phyloP scores from a whole-genome alignment of 2,888 invertebrate species.

The Flabesymbios commensalis region DNA sequence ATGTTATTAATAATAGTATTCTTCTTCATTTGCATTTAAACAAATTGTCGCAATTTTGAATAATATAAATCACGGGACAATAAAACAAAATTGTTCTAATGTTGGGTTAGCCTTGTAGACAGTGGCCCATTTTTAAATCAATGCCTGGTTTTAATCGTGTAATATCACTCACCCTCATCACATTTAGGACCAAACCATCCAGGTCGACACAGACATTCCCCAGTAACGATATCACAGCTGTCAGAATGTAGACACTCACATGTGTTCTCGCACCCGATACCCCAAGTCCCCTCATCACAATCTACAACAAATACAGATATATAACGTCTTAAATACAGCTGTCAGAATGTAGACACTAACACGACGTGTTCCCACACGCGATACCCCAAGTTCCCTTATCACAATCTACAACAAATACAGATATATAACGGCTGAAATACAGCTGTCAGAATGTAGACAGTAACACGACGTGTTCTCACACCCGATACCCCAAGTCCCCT shows the following conservation, averaged over 20 bases:
- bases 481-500: conserved; percentile 74
- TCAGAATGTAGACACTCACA: conserved; percentile 87
- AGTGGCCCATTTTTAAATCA: too few species aligned
- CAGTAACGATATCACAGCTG: conserved; percentile 57
- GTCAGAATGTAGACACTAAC: conserved; percentile 83
- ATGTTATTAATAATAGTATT: too few species aligned
- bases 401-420: conserved; percentile 24
- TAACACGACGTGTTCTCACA: conserved; percentile 71
- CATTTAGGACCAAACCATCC: conserved; percentile 43
- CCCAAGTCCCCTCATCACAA: conserved; percentile 69
- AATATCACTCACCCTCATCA: conserved; percentile 27
- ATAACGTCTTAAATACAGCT: conserved; percentile 42
- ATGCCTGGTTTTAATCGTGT: too few species aligned
- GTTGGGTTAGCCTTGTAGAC: too few species aligned
- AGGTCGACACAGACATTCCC: conserved; percentile 57
- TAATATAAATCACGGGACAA: too few species aligned
- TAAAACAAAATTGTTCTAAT: too few species aligned
- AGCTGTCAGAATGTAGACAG: conserved; percentile 80
- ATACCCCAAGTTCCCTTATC: conserved; percentile 72
- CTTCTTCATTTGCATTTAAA: too few species aligned
- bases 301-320: conserved; percentile 15
- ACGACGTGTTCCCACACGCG: conserved; percentile 69
- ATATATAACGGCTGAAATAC: conserved; percentile 30
- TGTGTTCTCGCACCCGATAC: conserved; percentile 70
- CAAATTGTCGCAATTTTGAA: too few species aligned